Percentiles rank a stretch among this genome's conserved stretches.
These are phyloP conservation scores for Xenopus petersii DNA, from an alignment of 2,797 vertebrate species.

Conservation along the genomic window DNA sequence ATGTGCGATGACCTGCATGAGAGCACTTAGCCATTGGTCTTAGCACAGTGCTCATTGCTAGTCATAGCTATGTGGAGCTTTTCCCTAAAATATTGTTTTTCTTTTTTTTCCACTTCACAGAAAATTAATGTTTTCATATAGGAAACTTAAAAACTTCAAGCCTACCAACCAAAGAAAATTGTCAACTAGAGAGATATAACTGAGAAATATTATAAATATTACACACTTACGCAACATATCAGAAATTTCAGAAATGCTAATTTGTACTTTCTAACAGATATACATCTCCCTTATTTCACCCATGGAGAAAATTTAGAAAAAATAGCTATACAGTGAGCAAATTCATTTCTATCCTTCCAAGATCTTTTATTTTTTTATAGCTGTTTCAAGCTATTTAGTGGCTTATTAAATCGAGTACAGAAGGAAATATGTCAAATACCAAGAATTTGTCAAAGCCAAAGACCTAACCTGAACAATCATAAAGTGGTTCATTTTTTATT, in stretches of 20 bases:
- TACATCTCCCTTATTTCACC: conserved; percentile 32
- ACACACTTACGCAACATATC: conserved; percentile 17
- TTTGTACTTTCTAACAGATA: conserved; percentile 16
- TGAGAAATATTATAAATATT: conserved; percentile 32
- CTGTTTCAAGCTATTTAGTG: no score
- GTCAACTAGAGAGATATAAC: conserved; percentile 26
- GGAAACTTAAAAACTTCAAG: conserved; percentile 22
- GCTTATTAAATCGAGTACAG: no score
- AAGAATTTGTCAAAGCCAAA: not conserved
- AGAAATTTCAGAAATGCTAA: conserved; percentile 28
- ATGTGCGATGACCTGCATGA: no score
- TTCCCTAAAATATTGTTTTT: no score
- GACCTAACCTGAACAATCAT: no score
- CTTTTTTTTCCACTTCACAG: not conserved
- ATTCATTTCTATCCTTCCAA: conserved; percentile 9
- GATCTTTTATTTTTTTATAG: no score
- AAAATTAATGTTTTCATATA: conserved; percentile 20
- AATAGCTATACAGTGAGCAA: not conserved
- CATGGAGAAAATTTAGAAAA: conserved; percentile 19
- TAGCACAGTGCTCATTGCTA: no score
- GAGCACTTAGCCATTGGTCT: no score
- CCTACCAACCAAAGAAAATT: conserved; percentile 13
- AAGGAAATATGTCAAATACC: not conserved
- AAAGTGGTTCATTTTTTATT: no score
- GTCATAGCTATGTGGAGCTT: no score